Evolutionary conservation across 2,888 invertebrate genomes (phyloP).

Genomic region (Ditylenchus weischeri): DNA sequence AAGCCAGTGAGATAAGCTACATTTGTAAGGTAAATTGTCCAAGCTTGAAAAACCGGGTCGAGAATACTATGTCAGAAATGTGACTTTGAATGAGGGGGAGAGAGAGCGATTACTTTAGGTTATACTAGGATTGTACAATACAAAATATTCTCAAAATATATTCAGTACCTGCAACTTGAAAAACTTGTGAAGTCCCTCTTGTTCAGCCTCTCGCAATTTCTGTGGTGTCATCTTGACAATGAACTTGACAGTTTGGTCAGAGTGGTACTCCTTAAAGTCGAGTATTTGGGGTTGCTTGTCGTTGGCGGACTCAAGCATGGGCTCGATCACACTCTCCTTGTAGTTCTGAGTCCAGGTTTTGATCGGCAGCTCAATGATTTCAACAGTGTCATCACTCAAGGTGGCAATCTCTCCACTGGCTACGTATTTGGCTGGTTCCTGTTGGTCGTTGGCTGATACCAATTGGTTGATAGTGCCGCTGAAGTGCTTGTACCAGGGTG

Average conservation of each 20-base stretch:
- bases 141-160: too few relatives aligned
- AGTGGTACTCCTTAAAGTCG: conserved; percentile 84
- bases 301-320: conserved; percentile 66
- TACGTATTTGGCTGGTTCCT: conserved; percentile 60
- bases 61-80: too few relatives aligned
- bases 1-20: too few relatives aligned
- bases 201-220: conserved; percentile 66
- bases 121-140: too few relatives aligned
- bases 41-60: too few relatives aligned
- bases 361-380: conserved; percentile 92
- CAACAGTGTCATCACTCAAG: conserved; percentile 69
- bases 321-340: conserved; percentile 87
- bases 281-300: conserved; percentile 55
- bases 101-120: too few relatives aligned
- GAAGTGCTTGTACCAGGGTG: conserved; percentile 55
- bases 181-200: conserved; percentile 83
- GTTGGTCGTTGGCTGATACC: conserved; percentile 37
- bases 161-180: conserved; percentile 76
- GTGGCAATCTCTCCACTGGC: conserved; percentile 75
- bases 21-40: too few relatives aligned
- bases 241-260: conserved; percentile 88
- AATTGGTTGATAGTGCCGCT: conserved; percentile 47
- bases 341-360: conserved; percentile 92
- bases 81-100: too few relatives aligned
- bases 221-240: conserved; percentile 73